Percentiles rank a stretch among this genome's conserved stretches.
These are phyloP conservation scores for Papilio protenor DNA, from an alignment of 2,888 invertebrate species.

Conservation along the genomic window DNA sequence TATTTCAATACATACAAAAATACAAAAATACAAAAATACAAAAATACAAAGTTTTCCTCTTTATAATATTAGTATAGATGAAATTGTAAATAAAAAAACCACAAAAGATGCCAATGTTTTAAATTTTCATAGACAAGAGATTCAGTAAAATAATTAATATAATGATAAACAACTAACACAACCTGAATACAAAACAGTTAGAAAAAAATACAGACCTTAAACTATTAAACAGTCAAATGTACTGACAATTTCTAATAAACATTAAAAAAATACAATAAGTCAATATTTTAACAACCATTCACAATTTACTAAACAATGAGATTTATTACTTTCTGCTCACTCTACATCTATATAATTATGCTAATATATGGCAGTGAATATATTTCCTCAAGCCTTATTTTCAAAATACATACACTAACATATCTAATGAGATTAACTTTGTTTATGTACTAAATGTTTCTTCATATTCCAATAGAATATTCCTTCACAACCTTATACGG, in stretches of 20 bases:
- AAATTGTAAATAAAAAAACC: neutral
- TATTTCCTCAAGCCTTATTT: neutral
- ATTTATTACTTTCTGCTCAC: neutral
- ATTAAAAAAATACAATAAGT: neutral
- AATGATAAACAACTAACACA: neutral
- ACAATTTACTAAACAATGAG: neutral
- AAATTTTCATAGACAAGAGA: neutral
- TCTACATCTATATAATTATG: neutral
- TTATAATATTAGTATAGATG: too few species aligned
- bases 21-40: too few species aligned
- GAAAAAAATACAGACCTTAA: neutral
- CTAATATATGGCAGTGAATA: neutral
- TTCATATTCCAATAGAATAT: conserved; percentile 39
- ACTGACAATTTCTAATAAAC: neutral
- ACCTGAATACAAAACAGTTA: neutral
- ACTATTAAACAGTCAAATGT: neutral
- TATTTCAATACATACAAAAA: too few species aligned
- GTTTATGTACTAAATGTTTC: neutral
- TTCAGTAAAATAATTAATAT: neutral
- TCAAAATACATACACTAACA: neutral
- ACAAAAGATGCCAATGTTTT: neutral
- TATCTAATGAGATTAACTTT: conserved; percentile 3
- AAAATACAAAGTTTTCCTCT: too few species aligned
- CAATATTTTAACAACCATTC: neutral
- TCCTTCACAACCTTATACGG: conserved; percentile 81